These are phyloP conservation scores for Tursiops truncatus DNA, from an alignment of 2,113 vertebrate species.

Conservation along the genomic window DNA sequence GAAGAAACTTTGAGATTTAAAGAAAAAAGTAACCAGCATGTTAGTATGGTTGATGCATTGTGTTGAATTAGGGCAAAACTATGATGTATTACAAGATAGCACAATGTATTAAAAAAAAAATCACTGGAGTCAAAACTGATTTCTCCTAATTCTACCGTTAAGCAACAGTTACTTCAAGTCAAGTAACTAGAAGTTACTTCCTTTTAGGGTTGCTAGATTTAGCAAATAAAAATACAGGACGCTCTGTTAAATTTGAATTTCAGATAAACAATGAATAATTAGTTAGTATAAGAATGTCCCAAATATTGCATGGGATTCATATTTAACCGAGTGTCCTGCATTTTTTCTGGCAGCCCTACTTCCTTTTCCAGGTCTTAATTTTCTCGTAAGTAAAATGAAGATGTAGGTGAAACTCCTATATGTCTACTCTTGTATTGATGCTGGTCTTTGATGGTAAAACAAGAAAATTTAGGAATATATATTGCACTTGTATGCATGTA, in stretches of 20 bases:
- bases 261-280: constrained; percentile 53
- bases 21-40: not conserved
- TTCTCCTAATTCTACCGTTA: not conserved
- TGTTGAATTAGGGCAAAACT: not conserved
- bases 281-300: constrained; percentile 20
- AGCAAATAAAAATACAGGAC: constrained; percentile 58
- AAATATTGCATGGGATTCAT: constrained; percentile 6
- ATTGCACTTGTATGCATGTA: not conserved
- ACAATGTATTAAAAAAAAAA: not conserved
- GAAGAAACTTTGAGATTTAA: not conserved
- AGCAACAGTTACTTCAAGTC: constrained; percentile 32
- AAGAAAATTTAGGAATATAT: constrained; percentile 7
- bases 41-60: not conserved
- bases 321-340: constrained; percentile 39
- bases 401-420: not conserved
- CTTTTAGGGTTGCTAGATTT: constrained; percentile 45
- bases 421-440: not conserved
- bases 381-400: constrained; percentile 43
- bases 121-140: not conserved
- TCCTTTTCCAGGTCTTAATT: constrained; percentile 58
- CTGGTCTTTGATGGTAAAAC: not conserved
- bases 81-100: not conserved
- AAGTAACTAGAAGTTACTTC: constrained; percentile 32
- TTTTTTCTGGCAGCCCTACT: constrained; percentile 55
- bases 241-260: constrained; percentile 59